phyloP scores from a whole-genome alignment of 2,797 vertebrate species.

The Choloepus didactylus region DNA sequence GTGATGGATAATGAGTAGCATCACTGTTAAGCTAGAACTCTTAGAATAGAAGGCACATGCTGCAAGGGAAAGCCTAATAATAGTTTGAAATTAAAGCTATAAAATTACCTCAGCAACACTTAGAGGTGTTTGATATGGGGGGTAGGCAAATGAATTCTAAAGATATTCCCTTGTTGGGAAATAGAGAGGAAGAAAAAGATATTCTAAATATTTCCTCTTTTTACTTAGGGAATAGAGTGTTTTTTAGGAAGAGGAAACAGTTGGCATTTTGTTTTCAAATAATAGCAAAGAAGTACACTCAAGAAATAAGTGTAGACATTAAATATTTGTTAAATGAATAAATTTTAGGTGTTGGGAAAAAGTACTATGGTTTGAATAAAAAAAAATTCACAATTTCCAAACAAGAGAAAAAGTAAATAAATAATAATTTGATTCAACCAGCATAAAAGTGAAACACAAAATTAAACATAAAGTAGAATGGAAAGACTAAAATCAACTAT shows the following conservation, averaged over 20 bases:
- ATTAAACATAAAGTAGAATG: neutral
- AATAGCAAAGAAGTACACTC: neutral
- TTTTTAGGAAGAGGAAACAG: neutral
- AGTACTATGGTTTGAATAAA: neutral
- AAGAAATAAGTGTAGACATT: neutral
- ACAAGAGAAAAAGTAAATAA: neutral
- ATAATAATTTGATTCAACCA: slow-evolving; percentile 3
- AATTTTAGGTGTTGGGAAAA: slow-evolving; percentile 18
- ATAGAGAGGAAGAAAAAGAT: neutral
- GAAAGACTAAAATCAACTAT: slow-evolving; percentile 31
- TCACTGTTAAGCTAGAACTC: neutral
- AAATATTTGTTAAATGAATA: slow-evolving; percentile 42
- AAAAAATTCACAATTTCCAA: neutral
- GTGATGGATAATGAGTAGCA: neutral
- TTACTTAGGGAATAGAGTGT: neutral
- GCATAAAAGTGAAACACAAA: slow-evolving; percentile 6
- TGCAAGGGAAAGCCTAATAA: neutral
- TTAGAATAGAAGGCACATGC: neutral
- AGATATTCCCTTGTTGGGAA: neutral
- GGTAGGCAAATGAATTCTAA: neutral
- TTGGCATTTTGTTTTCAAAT: neutral
- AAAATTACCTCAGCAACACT: neutral
- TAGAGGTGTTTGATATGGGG: neutral
- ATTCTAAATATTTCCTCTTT: neutral
- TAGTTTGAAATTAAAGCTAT: neutral